Evolutionary conservation across 2,113 vertebrate species (phyloP), one percentile per base, ranked within the genome.

Genomic region (Herpailurus yagouaroundi): DNA sequence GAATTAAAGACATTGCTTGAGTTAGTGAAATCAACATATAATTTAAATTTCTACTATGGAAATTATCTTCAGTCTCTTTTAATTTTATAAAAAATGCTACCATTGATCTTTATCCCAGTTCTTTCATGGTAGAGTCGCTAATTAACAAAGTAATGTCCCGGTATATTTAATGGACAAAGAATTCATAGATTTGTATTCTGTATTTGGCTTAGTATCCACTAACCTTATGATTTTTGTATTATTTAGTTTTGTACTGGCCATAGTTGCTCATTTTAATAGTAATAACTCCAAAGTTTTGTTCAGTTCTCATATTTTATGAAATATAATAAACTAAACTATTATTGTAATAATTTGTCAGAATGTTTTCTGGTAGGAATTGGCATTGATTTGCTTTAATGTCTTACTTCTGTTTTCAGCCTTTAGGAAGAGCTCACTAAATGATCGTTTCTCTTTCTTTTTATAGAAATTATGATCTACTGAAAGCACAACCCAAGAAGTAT

Each of bases 381-480:
- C 88, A 68, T 93, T 95, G n/a, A 3, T 84, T 71, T 80, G 10
- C 66, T 69, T 63, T 45, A 31, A 71, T 89, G 29, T 93, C 96
- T 95, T 81, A 76, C 27, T 96, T 92, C 45, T 60, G 15, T 69
- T 91, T 93, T 82, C 27, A 41, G 4, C 14, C 68, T 97, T 82
- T 73, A 94, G 66, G 19, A 93, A 89, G 36, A 89, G 8, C 71
- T 69, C 27, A 12, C 1, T 23, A 85, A 89, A 77, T 93, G 25
- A 45, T 81, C 64, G 27, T 80, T 14, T 83, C 87, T 68, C 48
- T 91, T 96, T 73, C 52, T 94, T 94, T 96, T 92, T 73, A 25
- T 81, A 99, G 99, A 94, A 99, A 98, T 96, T 99, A 99, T 10
- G 99, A 99, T 14, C 97, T 97, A 10, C 98, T 99, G 69, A 98